Evolutionary conservation across 2,888 invertebrate species (phyloP).

Genomic region (Netelia virgata): DNA sequence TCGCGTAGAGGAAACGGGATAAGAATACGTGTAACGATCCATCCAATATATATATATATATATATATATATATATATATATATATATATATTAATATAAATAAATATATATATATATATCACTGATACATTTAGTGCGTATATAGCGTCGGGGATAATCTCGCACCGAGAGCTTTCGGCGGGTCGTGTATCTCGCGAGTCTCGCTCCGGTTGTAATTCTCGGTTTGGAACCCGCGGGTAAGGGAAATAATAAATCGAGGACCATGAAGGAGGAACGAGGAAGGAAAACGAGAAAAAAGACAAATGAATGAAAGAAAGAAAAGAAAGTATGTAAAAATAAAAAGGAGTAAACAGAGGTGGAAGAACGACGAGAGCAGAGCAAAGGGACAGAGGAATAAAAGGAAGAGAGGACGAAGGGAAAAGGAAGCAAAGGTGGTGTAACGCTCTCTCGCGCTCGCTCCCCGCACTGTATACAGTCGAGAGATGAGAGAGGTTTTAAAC

Average conservation of each 20-base stretch:
- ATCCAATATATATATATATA: too few relatives aligned
- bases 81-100: too few relatives aligned
- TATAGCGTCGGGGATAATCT: not conserved
- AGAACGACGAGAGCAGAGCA: slow-evolving; percentile 22
- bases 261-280: slow-evolving; percentile 16
- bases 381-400: not conserved
- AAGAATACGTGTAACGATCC: too few relatives aligned
- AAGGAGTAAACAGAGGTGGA: slow-evolving; percentile 13
- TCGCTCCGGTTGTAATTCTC: slow-evolving; percentile 48
- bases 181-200: slow-evolving; percentile 25
- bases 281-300: slow-evolving; percentile 31
- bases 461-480: slow-evolving; percentile 43
- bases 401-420: slow-evolving; percentile 21
- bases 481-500: slow-evolving; percentile 69
- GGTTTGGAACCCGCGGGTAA: slow-evolving; percentile 55
- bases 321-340: slow-evolving; percentile 44
- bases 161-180: slow-evolving; percentile 45
- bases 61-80: too few relatives aligned
- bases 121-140: not conserved
- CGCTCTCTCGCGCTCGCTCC: slow-evolving; percentile 14
- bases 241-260: slow-evolving; percentile 72
- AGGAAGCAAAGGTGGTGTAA: slow-evolving; percentile 47
- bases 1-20: too few relatives aligned
- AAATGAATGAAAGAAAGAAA: slow-evolving; percentile 54
- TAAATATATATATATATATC: not conserved